These are phyloP conservation scores for Anadara kagoshimensis DNA, from an alignment of 1,140 invertebrate genomes.

Conservation along the genomic window DNA sequence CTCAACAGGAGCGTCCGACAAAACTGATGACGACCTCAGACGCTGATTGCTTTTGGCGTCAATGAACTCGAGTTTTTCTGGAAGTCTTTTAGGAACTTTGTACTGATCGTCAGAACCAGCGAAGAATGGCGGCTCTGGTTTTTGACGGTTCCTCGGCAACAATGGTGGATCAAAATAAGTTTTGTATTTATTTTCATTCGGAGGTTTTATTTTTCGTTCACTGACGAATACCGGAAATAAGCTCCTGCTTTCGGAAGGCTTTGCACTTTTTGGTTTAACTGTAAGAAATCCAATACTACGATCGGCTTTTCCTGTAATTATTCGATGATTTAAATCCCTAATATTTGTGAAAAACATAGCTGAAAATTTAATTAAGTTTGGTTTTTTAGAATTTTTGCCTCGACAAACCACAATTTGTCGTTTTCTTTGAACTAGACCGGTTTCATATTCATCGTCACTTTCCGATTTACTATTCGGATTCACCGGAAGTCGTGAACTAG, in stretches of 20 bases:
- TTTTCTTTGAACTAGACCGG: background rate
- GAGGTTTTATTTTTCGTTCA: conserved; percentile 29
- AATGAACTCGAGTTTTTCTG: conserved; percentile 16
- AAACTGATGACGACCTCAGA: too few relatives aligned
- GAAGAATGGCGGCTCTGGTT: conserved; percentile 49
- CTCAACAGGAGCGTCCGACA: too few relatives aligned
- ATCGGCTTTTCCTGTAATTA: conserved; percentile 34
- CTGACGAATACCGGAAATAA: conserved; percentile 40
- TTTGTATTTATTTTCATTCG: conserved; percentile 27
- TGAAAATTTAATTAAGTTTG: background rate
- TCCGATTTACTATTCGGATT: conserved; percentile 17
- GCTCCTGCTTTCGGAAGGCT: background rate
- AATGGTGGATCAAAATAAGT: conserved; percentile 46
- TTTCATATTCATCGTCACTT: background rate
- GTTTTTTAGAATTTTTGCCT: conserved; percentile 6
- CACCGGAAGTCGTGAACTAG: conserved; percentile 14
- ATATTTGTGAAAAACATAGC: conserved; percentile 53
- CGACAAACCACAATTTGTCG: background rate
- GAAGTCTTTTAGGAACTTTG: conserved; percentile 48
- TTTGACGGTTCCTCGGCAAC: conserved; percentile 39
- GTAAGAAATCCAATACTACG: conserved; percentile 28
- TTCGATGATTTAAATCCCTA: conserved; percentile 48
- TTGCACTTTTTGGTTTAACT: conserved; percentile 4
- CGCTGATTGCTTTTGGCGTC: too few relatives aligned
- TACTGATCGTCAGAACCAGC: conserved; percentile 50